phyloP scores from a whole-genome alignment of 1,140 invertebrate species.

The Reticulitermes speratus region DNA sequence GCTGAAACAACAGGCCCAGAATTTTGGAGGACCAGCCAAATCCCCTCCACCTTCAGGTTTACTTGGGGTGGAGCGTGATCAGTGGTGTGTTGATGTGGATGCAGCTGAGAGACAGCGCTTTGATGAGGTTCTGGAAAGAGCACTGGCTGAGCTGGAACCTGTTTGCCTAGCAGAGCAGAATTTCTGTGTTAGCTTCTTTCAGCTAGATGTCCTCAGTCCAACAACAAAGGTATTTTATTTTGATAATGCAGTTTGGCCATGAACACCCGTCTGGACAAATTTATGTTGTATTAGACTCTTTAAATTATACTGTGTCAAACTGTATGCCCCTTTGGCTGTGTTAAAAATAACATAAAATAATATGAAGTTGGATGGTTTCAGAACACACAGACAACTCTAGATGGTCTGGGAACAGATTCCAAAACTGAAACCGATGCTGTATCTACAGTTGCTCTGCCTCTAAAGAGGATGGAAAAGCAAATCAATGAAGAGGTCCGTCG shows the following conservation, averaged over 20 bases:
- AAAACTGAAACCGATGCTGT: constrained; percentile 25
- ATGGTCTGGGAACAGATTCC: constrained; percentile 39
- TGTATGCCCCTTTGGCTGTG: background rate
- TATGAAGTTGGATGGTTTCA: constrained; percentile 38
- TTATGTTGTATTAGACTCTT: too few species aligned
- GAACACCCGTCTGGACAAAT: too few species aligned
- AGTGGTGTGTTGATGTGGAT: constrained; percentile 57
- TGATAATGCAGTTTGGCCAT: too few species aligned
- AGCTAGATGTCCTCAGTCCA: constrained; percentile 67
- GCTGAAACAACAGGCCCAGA: constrained; percentile 41
- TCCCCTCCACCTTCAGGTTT: constrained; percentile 46
- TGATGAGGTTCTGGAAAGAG: constrained; percentile 74
- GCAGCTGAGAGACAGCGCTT: constrained; percentile 58
- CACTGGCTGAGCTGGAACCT: constrained; percentile 85
- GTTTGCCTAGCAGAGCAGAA: constrained; percentile 93
- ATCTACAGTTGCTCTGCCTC: constrained; percentile 43
- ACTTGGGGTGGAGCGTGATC: constrained; percentile 61
- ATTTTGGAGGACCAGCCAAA: constrained; percentile 38
- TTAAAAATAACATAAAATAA: background rate
- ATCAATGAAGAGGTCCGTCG: constrained; percentile 76
- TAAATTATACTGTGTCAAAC: too few species aligned
- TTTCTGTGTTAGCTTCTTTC: constrained; percentile 93
- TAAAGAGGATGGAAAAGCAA: constrained; percentile 65
- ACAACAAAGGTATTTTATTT: constrained; percentile 39
- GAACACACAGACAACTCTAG: constrained; percentile 58